phyloP scores from a whole-genome alignment of 2,797 vertebrate species.

The Merluccius polli region DNA sequence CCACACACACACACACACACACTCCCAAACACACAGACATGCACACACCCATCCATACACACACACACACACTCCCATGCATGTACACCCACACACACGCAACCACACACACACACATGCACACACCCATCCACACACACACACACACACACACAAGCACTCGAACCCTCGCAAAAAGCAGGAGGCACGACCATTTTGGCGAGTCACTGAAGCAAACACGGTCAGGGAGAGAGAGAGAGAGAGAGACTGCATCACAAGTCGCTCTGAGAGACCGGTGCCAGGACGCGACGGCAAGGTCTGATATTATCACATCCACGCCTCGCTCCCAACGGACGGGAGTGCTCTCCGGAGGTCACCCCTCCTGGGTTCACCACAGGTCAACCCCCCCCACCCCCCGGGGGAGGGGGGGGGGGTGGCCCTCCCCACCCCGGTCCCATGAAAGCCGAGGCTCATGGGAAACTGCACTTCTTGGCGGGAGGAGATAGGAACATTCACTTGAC shows the following conservation, averaged over 20 bases:
- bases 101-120: not conserved
- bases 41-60: conserved; percentile 1
- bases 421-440: conserved; percentile 37
- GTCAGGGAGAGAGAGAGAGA: conserved; percentile 24
- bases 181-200: conserved; percentile 25
- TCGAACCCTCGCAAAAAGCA: conserved; percentile 1
- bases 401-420: too few species aligned
- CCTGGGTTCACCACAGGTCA: conserved; percentile 46
- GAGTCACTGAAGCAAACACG: conserved; percentile 29
- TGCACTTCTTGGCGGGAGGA: conserved; percentile 52
- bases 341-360: not conserved
- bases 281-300: conserved; percentile 38
- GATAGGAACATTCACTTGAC: conserved; percentile 62
- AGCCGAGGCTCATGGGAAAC: conserved; percentile 69
- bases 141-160: not conserved
- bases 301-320: conserved; percentile 53
- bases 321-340: conserved; percentile 44
- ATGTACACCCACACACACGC: conserved; percentile 1
- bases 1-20: conserved; percentile 2
- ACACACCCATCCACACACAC: conserved; percentile 1
- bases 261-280: conserved; percentile 21
- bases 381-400: too few species aligned
- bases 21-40: too few species aligned
- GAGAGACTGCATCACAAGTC: conserved; percentile 19
- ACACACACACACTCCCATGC: not conserved